Evolutionary conservation across 2,888 invertebrate genomes (phyloP).

Genomic region (Syrista parreyssii): DNA sequence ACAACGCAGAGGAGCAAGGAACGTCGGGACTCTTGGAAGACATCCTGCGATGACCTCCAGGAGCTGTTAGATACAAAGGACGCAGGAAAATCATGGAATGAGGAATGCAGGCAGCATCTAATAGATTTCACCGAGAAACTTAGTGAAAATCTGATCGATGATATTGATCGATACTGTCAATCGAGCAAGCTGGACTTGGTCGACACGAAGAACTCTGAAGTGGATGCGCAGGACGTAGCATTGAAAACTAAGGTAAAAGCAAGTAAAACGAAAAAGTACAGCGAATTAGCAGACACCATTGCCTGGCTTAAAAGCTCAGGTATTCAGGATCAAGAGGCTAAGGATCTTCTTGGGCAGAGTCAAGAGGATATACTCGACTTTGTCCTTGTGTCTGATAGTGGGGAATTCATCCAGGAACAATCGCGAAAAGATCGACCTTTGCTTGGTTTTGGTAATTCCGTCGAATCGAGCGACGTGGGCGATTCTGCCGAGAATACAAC

Average conservation of each 20-base stretch:
- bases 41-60: slow-evolving; percentile 3
- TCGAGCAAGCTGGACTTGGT: slow-evolving; percentile 57
- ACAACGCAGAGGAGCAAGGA: slow-evolving; percentile 15
- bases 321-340: slow-evolving; percentile 30
- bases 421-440: slow-evolving; percentile 64
- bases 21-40: slow-evolving; percentile 12
- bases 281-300: slow-evolving; percentile 40
- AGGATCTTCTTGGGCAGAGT: slow-evolving; percentile 33
- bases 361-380: slow-evolving; percentile 51
- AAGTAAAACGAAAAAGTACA: slow-evolving; percentile 32
- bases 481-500: slow-evolving; percentile 70
- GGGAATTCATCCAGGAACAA: slow-evolving; percentile 60
- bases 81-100: slow-evolving; percentile 68
- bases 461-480: slow-evolving; percentile 76
- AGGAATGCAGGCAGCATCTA: slow-evolving; percentile 77
- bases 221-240: not conserved
- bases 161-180: slow-evolving; percentile 72
- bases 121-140: slow-evolving; percentile 85
- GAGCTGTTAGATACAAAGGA: slow-evolving; percentile 10
- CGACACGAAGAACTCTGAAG: slow-evolving; percentile 17
- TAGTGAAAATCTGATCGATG: slow-evolving; percentile 83
- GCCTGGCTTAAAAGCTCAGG: slow-evolving; percentile 36
- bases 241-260: slow-evolving; percentile 1
- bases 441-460: slow-evolving; percentile 73
- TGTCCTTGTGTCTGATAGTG: slow-evolving; percentile 48